phyloP scores from a whole-genome alignment of 2,888 invertebrate species.

The Andrena marginata region DNA sequence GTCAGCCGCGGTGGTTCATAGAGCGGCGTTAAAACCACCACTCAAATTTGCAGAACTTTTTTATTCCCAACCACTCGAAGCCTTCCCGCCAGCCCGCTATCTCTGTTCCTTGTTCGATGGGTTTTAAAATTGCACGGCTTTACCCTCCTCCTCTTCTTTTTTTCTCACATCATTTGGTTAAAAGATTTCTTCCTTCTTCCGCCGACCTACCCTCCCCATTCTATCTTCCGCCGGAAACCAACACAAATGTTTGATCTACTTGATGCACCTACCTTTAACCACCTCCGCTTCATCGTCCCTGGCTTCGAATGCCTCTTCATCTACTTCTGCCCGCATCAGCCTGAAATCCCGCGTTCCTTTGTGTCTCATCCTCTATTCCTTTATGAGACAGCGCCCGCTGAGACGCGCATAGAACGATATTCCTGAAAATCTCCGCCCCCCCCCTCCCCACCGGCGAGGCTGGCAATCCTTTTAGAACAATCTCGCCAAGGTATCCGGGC shows the following conservation, averaged over 20 bases:
- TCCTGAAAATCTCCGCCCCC: not conserved
- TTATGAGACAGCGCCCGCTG: not conserved
- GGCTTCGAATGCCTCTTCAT: conserved; percentile 41
- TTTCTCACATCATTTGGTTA: conserved; percentile 62
- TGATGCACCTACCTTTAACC: conserved; percentile 62
- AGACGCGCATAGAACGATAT: not conserved
- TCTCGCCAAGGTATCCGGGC: not conserved
- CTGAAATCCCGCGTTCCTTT: conserved; percentile 28
- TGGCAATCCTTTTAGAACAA: not conserved
- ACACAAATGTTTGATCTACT: conserved; percentile 68
- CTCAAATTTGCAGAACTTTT: conserved; percentile 78
- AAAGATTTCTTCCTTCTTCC: conserved; percentile 53
- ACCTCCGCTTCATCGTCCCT: conserved; percentile 60
- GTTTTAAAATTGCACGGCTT: conserved; percentile 57
- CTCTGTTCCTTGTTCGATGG: conserved; percentile 29
- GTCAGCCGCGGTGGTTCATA: conserved; percentile 67
- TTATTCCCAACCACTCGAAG: conserved; percentile 63
- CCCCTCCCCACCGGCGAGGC: not conserved
- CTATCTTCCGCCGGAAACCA: conserved; percentile 18
- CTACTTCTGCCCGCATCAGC: conserved; percentile 16
- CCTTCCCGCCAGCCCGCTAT: conserved; percentile 45
- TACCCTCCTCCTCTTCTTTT: not conserved
- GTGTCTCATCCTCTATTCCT: conserved; percentile 4
- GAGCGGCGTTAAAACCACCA: conserved; percentile 74
- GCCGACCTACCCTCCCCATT: conserved; percentile 1